Conservation (phyloP, 2,888 invertebrate species). For the Pseudanteris insignis region DNA sequence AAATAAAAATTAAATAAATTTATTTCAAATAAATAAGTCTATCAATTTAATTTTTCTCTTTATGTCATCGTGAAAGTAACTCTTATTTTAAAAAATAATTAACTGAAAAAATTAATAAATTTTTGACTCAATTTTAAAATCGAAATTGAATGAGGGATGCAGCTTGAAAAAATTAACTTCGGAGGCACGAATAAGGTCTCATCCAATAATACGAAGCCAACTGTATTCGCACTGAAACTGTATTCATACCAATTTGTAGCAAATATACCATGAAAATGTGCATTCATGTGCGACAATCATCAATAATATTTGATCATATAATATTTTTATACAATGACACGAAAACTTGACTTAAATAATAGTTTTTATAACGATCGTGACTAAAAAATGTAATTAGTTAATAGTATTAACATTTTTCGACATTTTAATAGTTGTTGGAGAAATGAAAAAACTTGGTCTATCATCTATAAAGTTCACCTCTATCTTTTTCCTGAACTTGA, state of each 20-base stretch:
- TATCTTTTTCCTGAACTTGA: too few species aligned
- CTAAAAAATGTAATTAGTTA: too few species aligned
- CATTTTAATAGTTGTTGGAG: too few species aligned
- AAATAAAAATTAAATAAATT: neutral
- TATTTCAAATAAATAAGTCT: neutral
- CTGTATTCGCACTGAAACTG: conserved; percentile 18
- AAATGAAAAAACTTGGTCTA: too few species aligned
- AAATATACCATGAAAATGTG: conserved; percentile 27
- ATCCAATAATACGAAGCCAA: conserved; percentile 41
- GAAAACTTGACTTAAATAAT: too few species aligned
- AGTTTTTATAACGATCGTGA: too few species aligned
- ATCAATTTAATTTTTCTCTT: neutral
- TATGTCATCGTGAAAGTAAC: neutral
- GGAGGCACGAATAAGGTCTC: conserved; percentile 28
- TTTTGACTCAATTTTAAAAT: conserved; percentile 1
- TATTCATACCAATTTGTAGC: conserved; percentile 25
- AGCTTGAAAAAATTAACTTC: conserved; percentile 14
- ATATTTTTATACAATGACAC: neutral
- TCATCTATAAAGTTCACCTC: too few species aligned
- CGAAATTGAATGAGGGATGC: conserved; percentile 1
- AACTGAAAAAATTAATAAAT: neutral
- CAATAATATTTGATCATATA: too few species aligned
- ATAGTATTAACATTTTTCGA: too few species aligned
- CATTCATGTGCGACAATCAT: too few species aligned
- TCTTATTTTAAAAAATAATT: too few species aligned